Evolutionary conservation across 2,888 invertebrate species (phyloP).

Genomic region (Tolmerus cingulatus): DNA sequence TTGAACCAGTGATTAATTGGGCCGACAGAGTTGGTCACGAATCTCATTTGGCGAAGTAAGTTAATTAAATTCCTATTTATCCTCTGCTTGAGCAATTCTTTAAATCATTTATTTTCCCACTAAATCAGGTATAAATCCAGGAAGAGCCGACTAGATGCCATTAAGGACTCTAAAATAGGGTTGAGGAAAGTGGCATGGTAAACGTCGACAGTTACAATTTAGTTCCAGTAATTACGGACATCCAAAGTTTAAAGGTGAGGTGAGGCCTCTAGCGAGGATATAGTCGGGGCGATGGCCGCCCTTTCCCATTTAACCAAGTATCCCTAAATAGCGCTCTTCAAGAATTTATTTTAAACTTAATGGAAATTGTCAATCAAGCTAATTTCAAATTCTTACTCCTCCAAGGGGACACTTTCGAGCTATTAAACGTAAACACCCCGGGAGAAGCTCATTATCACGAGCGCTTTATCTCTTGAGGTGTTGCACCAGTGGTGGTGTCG

Average conservation of each 20-base stretch:
- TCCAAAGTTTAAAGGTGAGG: slow-evolving; percentile 12
- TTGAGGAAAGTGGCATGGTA: neutral
- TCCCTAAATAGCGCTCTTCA: slow-evolving; percentile 25
- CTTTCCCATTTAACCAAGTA: neutral
- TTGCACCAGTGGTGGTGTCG: neutral
- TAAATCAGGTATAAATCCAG: slow-evolving; percentile 2
- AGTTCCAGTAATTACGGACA: slow-evolving; percentile 3
- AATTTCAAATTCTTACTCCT: slow-evolving; percentile 46
- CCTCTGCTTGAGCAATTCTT: neutral
- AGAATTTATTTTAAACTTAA: slow-evolving; percentile 39
- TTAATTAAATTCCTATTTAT: slow-evolving; percentile 15
- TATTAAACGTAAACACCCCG: slow-evolving; percentile 45
- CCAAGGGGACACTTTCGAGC: slow-evolving; percentile 40
- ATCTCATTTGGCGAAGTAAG: neutral
- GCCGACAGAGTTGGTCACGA: neutral
- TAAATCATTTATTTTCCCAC: neutral
- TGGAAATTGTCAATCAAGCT: slow-evolving; percentile 47
- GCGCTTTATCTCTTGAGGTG: slow-evolving; percentile 11
- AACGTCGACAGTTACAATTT: neutral
- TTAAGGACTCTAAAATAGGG: neutral
- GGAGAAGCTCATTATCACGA: slow-evolving; percentile 33
- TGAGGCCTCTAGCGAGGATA: neutral
- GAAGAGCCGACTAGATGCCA: neutral
- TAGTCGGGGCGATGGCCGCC: neutral
- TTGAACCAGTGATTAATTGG: neutral